These are phyloP conservation scores for Coreius guichenoti DNA, from an alignment of 2,797 vertebrate species.

Conservation along the genomic window DNA sequence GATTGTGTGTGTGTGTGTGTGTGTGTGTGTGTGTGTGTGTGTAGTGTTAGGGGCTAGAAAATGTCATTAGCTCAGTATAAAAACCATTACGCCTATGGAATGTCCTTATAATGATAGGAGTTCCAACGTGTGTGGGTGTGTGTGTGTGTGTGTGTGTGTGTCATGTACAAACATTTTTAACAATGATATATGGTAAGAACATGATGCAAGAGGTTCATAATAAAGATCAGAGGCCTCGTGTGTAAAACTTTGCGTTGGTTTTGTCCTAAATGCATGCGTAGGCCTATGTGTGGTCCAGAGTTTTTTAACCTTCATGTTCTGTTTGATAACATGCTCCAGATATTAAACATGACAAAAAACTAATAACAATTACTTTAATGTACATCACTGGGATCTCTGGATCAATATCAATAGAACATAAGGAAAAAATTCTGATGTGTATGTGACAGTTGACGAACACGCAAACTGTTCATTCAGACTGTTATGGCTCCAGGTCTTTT, in stretches of 20 bases:
- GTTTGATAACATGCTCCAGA: background rate
- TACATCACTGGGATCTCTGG: background rate
- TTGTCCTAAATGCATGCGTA: background rate
- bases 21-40: background rate
- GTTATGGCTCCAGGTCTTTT: background rate
- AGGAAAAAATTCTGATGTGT: background rate
- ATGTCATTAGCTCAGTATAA: too few species aligned
- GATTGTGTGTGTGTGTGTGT: background rate
- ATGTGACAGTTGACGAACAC: background rate
- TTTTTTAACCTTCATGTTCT: background rate
- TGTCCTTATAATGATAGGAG: background rate
- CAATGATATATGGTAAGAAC: background rate
- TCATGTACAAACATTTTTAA: conserved; percentile 8
- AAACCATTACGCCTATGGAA: too few species aligned
- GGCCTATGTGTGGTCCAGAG: background rate
- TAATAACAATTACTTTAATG: background rate
- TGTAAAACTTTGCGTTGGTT: background rate
- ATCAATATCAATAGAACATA: background rate
- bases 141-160: background rate
- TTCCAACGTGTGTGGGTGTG: background rate
- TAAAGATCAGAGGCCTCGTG: background rate
- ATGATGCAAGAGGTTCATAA: background rate
- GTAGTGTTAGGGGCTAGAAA: too few species aligned
- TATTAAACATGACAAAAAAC: background rate
- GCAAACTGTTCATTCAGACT: background rate